These are phyloP conservation scores for Laterallus jamaicensis DNA, from an alignment of 2,113 vertebrate species.

Conservation along the genomic window DNA sequence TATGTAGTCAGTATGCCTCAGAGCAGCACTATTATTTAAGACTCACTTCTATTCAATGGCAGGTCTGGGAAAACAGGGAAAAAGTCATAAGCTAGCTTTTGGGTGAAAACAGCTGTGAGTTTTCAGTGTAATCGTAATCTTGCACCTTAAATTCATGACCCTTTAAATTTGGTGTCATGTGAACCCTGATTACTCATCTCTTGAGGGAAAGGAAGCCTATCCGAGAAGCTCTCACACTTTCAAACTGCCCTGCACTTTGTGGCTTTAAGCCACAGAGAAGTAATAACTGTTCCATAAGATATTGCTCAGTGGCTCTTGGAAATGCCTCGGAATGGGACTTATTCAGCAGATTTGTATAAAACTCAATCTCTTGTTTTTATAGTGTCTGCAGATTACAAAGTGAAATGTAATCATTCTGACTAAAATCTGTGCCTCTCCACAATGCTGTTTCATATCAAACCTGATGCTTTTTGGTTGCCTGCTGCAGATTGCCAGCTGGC, in stretches of 20 bases:
- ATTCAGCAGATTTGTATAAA: slow-evolving; percentile 8
- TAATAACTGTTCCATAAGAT: not conserved
- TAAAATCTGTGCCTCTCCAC: slow-evolving; percentile 3
- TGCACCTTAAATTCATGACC: slow-evolving; percentile 34
- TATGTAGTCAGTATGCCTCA: not conserved
- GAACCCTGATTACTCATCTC: slow-evolving; percentile 16
- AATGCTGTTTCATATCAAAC: not conserved
- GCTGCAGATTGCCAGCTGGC: not conserved
- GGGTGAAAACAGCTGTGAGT: not conserved
- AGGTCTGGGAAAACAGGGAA: not conserved
- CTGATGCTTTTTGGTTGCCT: slow-evolving; percentile 19
- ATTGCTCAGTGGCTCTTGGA: slow-evolving; percentile 29
- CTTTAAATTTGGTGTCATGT: slow-evolving; percentile 29
- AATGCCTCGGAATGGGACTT: slow-evolving; percentile 10
- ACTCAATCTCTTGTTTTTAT: slow-evolving; percentile 11
- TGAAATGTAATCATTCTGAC: slow-evolving; percentile 35
- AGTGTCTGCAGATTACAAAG: not conserved
- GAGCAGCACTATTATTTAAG: not conserved
- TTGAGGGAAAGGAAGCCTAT: not conserved
- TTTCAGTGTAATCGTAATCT: slow-evolving; percentile 22
- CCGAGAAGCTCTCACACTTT: not conserved
- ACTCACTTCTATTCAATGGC: not conserved
- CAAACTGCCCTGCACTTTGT: not conserved
- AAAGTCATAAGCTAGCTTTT: not conserved
- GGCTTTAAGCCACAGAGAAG: slow-evolving; percentile 1